Conservation (phyloP, 2,113 vertebrate genomes). For the Falcunculus frontatus region DNA sequence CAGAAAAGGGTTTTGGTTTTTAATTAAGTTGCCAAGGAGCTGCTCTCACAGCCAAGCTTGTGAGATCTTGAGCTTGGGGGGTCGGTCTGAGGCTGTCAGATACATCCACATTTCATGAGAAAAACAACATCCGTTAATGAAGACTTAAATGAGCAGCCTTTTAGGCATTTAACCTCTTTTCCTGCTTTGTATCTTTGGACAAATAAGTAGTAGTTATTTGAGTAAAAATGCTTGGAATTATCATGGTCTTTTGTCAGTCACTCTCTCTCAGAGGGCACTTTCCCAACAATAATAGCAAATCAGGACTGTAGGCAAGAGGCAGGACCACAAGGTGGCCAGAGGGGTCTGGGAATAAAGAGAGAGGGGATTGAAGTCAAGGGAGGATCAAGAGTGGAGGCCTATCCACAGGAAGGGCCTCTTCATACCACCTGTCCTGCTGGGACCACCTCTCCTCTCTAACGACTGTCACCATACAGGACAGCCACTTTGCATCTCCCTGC, state of each 20-base stretch:
- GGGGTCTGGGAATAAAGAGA: neutral
- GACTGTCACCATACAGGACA: accelerated
- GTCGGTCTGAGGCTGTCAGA: neutral
- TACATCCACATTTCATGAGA: neutral
- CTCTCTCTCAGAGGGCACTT: neutral
- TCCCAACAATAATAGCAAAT: neutral
- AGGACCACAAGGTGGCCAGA: neutral
- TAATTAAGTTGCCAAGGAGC: constrained; percentile 29
- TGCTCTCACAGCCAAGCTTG: neutral
- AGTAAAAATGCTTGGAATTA: neutral
- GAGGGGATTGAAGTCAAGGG: neutral
- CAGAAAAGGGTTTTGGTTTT: neutral
- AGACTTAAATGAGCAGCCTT: neutral
- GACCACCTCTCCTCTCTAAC: neutral
- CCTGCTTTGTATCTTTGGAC: neutral
- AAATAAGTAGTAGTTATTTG: neutral
- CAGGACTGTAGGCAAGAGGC: neutral
- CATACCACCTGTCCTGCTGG: neutral
- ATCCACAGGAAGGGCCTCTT: neutral
- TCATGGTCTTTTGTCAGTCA: neutral
- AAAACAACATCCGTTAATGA: neutral
- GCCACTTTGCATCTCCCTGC: neutral
- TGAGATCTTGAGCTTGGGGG: neutral
- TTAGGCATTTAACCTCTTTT: neutral
- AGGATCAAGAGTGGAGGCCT: neutral